These are phyloP conservation scores for Trichonephila inaurata DNA, from an alignment of 1,140 invertebrate species.

Conservation along the genomic window DNA sequence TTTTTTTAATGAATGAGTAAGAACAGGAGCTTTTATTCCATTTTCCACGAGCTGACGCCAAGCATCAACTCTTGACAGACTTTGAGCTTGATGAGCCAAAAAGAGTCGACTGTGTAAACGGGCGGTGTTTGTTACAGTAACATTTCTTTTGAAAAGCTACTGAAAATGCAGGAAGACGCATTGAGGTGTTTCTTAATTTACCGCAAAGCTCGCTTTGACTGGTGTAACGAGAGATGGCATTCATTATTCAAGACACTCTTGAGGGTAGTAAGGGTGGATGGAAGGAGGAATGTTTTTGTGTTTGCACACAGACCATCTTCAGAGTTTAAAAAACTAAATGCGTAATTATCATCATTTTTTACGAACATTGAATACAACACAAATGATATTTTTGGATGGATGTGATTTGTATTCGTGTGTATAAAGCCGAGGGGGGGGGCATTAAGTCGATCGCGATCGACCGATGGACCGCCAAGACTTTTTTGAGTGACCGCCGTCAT, in stretches of 20 bases:
- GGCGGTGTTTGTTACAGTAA: background rate
- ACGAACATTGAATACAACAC: too few species aligned
- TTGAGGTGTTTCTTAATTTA: background rate
- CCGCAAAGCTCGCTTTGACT: background rate
- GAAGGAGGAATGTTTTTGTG: background rate
- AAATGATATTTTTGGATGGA: too few species aligned
- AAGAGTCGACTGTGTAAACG: background rate
- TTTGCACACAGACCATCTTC: background rate
- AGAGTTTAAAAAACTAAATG: too few species aligned
- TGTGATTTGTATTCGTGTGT: too few species aligned
- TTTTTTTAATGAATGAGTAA: background rate
- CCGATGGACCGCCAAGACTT: too few species aligned
- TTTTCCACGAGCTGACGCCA: background rate
- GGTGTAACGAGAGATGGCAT: background rate
- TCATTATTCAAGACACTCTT: background rate
- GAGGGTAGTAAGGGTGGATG: rapidly evolving
- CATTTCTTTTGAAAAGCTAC: background rate
- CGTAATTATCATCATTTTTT: too few species aligned
- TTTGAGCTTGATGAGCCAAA: background rate
- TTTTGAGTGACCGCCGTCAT: too few species aligned
- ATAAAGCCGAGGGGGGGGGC: too few species aligned
- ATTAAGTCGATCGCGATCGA: too few species aligned
- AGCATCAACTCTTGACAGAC: background rate
- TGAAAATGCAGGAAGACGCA: background rate
- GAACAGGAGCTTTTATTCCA: background rate